phyloP scores from a whole-genome alignment of 2,797 vertebrate species.

The Scomberomorus guttatus region DNA sequence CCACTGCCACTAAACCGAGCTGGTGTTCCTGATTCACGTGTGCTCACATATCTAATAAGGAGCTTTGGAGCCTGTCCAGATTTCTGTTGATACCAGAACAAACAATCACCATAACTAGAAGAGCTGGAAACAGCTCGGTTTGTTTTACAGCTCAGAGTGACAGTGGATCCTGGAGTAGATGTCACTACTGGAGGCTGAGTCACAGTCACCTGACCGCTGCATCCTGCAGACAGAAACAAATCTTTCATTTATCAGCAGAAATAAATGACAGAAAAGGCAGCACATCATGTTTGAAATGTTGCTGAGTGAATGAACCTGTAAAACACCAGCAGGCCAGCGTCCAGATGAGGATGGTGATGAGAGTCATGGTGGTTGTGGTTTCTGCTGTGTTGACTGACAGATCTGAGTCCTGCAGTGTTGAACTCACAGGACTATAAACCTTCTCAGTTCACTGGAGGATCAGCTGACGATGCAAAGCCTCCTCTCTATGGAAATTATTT shows the following conservation, averaged over 20 bases:
- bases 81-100: conserved; percentile 73
- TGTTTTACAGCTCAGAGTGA: conserved; percentile 50
- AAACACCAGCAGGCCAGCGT: conserved; percentile 69
- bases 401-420: conserved; percentile 61
- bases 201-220: conserved; percentile 58
- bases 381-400: conserved; percentile 56
- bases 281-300: too few species aligned
- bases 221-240: too few species aligned
- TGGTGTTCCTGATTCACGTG: conserved; percentile 4
- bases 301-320: conserved; percentile 59
- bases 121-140: too few species aligned
- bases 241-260: too few species aligned
- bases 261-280: too few species aligned
- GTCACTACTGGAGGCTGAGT: conserved; percentile 57
- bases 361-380: conserved; percentile 64
- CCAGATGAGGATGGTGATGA: conserved; percentile 67
- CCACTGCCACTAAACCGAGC: conserved; percentile 63
- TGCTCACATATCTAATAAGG: conserved; percentile 29
- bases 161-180: conserved; percentile 46
- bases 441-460: conserved; percentile 58
- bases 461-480: conserved; percentile 71
- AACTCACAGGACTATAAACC: conserved; percentile 65
- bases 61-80: conserved; percentile 64
- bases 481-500: conserved; percentile 59
- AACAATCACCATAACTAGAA: too few species aligned